These are phyloP conservation scores for Dipodomys spectabilis DNA, from an alignment of 2,113 vertebrate genomes.

Conservation along the genomic window DNA sequence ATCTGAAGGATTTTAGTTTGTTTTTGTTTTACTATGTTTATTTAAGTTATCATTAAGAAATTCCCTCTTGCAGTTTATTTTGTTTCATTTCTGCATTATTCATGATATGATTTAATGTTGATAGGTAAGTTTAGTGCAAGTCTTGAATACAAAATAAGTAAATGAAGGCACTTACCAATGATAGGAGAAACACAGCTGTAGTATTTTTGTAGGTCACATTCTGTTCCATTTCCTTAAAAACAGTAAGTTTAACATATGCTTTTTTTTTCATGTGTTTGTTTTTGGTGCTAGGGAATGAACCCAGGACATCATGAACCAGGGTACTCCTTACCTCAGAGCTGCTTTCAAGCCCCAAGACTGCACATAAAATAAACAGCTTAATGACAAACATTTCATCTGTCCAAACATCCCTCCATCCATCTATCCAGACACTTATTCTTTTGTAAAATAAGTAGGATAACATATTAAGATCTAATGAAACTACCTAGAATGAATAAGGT, in stretches of 20 bases:
- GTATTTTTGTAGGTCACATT: conserved; percentile 86
- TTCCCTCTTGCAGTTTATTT: background rate
- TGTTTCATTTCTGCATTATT: background rate
- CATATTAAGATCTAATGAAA: background rate
- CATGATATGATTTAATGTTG: background rate
- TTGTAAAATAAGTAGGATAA: background rate
- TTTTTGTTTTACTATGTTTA: background rate
- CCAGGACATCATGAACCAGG: background rate
- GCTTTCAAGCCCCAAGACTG: background rate
- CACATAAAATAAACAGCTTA: background rate
- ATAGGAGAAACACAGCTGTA: conserved; percentile 87
- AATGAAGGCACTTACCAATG: conserved; percentile 84
- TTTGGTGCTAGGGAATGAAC: background rate
- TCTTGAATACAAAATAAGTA: conserved; percentile 29
- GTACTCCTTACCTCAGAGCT: background rate
- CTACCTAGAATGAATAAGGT: background rate
- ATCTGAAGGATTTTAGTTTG: background rate
- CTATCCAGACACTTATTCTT: background rate
- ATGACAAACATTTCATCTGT: background rate
- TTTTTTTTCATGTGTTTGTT: background rate
- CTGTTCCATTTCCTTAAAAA: conserved; percentile 86
- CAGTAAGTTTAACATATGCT: conserved; percentile 14
- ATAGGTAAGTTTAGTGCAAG: background rate
- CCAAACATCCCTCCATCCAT: background rate
- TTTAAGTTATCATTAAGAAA: background rate